Conservation (phyloP, 2,113 vertebrate species). For the Pristiophorus japonicus region DNA sequence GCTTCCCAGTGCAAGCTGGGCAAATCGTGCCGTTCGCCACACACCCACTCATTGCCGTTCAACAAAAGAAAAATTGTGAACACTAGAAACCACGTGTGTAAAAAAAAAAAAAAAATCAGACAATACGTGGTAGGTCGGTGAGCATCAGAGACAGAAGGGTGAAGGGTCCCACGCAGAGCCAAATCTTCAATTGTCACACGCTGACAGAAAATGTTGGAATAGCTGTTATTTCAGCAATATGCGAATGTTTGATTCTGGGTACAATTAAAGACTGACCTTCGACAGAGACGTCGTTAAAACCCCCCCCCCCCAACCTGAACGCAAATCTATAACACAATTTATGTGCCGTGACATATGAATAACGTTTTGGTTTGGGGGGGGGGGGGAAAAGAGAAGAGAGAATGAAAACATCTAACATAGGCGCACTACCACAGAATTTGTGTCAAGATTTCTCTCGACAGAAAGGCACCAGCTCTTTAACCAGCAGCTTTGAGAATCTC, state of each 20-base stretch:
- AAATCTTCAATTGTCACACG: not conserved
- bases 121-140: not conserved
- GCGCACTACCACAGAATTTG: not conserved
- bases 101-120: not conserved
- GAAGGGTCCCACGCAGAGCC: not conserved
- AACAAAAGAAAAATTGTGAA: not conserved
- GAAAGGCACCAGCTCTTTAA: not conserved
- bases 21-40: not conserved
- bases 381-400: no score
- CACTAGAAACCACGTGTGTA: not conserved
- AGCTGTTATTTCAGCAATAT: not conserved
- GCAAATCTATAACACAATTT: not conserved
- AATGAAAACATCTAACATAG: not conserved
- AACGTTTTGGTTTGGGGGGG: not conserved
- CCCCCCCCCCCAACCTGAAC: no score
- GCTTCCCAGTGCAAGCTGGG: no score
- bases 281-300: not conserved
- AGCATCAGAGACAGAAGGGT: not conserved
- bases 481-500: not conserved
- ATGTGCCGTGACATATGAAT: not conserved
- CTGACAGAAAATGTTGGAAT: not conserved
- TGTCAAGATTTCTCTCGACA: not conserved
- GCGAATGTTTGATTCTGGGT: not conserved
- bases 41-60: not conserved
- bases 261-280: not conserved